Conservation (phyloP, 2,888 invertebrate species). For the Syrphus vitripennis region DNA sequence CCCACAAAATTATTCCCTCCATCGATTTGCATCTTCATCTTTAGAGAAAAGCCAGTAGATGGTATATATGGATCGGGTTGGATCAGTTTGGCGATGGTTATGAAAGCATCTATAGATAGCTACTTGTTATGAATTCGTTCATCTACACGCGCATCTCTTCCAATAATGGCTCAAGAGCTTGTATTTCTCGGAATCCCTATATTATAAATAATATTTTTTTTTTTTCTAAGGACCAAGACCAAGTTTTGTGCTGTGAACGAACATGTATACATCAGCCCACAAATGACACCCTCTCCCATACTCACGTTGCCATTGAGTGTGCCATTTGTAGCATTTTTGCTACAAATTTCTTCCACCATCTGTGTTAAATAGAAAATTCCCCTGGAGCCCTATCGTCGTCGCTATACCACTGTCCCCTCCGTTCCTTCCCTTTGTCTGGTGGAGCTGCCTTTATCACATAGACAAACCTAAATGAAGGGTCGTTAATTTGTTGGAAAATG, state of each 20-base stretch:
- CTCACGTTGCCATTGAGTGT: slow-evolving; percentile 20
- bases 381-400: slow-evolving; percentile 29
- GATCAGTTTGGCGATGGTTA: background rate
- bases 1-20: slow-evolving; percentile 21
- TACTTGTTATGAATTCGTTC: too few species aligned
- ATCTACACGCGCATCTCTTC: slow-evolving; percentile 25
- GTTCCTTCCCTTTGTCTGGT: background rate
- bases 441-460: background rate
- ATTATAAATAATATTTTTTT: slow-evolving; percentile 5
- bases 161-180: slow-evolving; percentile 2
- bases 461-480: slow-evolving; percentile 12
- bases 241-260: slow-evolving; percentile 14
- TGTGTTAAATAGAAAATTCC: slow-evolving; percentile 55
- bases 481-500: slow-evolving; percentile 10
- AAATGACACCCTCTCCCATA: background rate
- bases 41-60: background rate
- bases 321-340: slow-evolving; percentile 56
- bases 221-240: slow-evolving; percentile 33
- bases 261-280: background rate
- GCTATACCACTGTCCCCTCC: background rate
- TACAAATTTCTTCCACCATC: slow-evolving; percentile 54
- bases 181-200: background rate
- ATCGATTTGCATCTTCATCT: slow-evolving; percentile 24
- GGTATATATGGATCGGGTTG: background rate
- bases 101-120: slow-evolving; percentile 44